Evolutionary conservation across 2,113 vertebrate genomes (phyloP).

Genomic region (Pollimyrus isidori): DNA sequence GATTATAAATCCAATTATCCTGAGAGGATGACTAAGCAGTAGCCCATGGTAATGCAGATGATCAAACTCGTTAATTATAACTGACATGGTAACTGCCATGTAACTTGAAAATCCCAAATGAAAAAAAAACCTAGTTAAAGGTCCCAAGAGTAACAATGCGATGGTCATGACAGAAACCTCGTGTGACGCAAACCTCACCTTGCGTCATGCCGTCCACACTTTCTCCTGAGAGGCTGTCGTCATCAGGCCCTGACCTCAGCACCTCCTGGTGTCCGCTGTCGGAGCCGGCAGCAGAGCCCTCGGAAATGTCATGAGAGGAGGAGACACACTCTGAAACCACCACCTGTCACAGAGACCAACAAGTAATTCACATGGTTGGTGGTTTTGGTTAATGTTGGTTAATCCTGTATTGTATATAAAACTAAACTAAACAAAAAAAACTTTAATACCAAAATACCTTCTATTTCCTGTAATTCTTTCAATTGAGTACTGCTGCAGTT

Average conservation of each 20-base stretch:
- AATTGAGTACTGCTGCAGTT: neutral
- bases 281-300: slow-evolving; percentile 31
- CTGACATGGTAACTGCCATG: neutral
- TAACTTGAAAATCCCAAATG: neutral
- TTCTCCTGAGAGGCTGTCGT: slow-evolving; percentile 81
- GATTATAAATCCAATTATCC: neutral
- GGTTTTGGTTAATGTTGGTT: neutral
- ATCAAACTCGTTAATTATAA: neutral
- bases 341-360: slow-evolving; percentile 36
- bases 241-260: slow-evolving; percentile 59
- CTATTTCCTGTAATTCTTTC: neutral
- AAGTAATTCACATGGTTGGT: neutral
- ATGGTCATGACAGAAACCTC: neutral
- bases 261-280: slow-evolving; percentile 50
- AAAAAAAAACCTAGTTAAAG: neutral
- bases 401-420: neutral
- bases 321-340: slow-evolving; percentile 49
- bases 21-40: neutral
- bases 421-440: neutral
- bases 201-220: slow-evolving; percentile 78
- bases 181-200: slow-evolving; percentile 52
- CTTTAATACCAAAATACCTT: neutral
- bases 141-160: neutral
- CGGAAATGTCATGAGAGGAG: slow-evolving; percentile 39
- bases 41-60: neutral